phyloP scores from a whole-genome alignment of 2,113 vertebrate species.

The Hemichromis elongatus region DNA sequence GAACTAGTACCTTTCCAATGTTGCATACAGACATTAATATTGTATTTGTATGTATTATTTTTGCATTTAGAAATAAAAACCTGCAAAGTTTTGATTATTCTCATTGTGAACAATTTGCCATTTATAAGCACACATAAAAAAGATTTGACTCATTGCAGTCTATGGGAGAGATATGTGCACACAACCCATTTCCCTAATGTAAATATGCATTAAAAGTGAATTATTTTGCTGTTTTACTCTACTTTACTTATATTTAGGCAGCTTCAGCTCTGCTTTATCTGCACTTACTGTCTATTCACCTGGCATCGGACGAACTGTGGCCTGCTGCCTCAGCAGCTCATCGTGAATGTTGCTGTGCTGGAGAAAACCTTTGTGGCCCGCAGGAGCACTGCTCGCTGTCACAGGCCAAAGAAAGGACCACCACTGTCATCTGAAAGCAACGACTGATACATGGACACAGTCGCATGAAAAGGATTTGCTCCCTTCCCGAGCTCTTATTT shows the following conservation, averaged over 20 bases:
- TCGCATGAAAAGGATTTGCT: accelerated
- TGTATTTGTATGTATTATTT: background rate
- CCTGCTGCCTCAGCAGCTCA: constrained; percentile 53
- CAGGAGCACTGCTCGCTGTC: background rate
- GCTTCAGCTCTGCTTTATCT: background rate
- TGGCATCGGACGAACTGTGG: constrained; percentile 2
- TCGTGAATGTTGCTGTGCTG: constrained; percentile 49
- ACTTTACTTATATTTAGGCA: background rate
- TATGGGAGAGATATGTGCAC: background rate
- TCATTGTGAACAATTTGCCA: background rate
- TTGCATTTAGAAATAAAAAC: background rate
- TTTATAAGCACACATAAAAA: background rate
- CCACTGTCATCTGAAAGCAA: background rate
- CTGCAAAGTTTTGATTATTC: background rate
- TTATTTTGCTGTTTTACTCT: background rate
- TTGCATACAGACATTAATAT: background rate
- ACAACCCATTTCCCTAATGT: background rate
- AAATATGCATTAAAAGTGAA: background rate
- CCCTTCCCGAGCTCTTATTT: background rate
- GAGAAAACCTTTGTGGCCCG: constrained; percentile 46
- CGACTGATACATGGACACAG: background rate
- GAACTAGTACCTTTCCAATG: background rate
- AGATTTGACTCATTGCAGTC: accelerated
- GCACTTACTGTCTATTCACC: background rate
- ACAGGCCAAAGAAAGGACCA: background rate